phyloP scores from a whole-genome alignment of 2,113 vertebrate species.

The Athene noctua region DNA sequence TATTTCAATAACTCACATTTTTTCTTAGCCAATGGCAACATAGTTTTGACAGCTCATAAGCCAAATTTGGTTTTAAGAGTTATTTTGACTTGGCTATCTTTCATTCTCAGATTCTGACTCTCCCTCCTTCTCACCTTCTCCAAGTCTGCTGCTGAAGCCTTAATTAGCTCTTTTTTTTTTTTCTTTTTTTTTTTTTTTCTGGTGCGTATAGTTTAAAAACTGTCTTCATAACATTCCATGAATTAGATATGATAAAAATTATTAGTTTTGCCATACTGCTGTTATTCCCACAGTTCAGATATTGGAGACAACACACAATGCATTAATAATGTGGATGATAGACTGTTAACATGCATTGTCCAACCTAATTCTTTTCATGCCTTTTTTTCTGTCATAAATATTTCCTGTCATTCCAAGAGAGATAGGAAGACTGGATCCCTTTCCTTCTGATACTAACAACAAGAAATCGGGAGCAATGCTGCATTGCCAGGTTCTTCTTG shows the following conservation, averaged over 20 bases:
- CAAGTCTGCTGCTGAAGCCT: background rate
- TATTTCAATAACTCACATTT: background rate
- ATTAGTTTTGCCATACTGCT: background rate
- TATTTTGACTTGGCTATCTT: conserved; percentile 31
- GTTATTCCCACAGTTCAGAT: background rate
- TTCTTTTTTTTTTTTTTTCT: background rate
- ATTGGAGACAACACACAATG: accelerated
- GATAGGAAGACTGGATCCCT: background rate
- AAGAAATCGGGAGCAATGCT: background rate
- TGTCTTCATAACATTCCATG: background rate
- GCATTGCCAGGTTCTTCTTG: background rate
- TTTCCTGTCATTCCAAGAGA: background rate
- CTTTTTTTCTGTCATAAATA: background rate
- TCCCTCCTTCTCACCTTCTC: conserved; percentile 1
- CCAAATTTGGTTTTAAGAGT: background rate
- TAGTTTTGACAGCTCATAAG: conserved; percentile 4
- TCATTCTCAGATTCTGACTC: conserved; percentile 11
- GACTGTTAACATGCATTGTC: background rate
- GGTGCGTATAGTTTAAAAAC: background rate
- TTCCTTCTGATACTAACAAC: background rate
- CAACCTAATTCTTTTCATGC: background rate
- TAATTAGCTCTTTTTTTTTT: background rate
- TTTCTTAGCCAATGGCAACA: background rate
- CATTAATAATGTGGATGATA: background rate
- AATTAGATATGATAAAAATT: background rate